phyloP scores from a whole-genome alignment of 1,140 invertebrate genomes.

The Cydia pomonella region DNA sequence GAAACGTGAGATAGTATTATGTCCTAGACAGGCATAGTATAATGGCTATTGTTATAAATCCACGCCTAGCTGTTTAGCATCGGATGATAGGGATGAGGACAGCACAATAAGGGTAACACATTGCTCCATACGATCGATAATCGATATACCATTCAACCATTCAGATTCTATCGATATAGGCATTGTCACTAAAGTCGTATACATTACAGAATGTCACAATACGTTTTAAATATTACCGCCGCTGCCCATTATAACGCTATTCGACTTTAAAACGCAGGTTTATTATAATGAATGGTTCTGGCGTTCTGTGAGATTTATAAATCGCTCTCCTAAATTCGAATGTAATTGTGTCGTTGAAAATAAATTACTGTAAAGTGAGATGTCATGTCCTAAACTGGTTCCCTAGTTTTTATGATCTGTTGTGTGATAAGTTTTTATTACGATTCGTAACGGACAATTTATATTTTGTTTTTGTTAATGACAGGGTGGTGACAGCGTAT shows the following conservation, averaged over 20 bases:
- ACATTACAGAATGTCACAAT: slow-evolving; percentile 55
- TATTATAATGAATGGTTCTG: slow-evolving; percentile 16
- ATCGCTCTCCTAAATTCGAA: slow-evolving; percentile 23
- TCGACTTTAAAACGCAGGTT: slow-evolving; percentile 1
- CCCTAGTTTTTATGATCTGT: slow-evolving; percentile 23
- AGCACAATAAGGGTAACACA: slow-evolving; percentile 72
- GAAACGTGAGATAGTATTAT: slow-evolving; percentile 53
- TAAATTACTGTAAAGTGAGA: slow-evolving; percentile 24
- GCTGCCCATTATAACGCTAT: slow-evolving; percentile 20
- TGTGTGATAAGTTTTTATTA: slow-evolving; percentile 39
- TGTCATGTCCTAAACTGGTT: slow-evolving; percentile 15
- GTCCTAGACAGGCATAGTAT: slow-evolving; percentile 62
- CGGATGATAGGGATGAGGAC: slow-evolving; percentile 61
- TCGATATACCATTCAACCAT: slow-evolving; percentile 64
- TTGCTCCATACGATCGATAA: slow-evolving; percentile 47
- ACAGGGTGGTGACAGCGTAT: slow-evolving; percentile 50
- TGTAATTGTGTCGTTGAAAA: slow-evolving; percentile 9
- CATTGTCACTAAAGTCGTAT: slow-evolving; percentile 52
- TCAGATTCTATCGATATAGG: slow-evolving; percentile 68
- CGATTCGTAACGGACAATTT: slow-evolving; percentile 59
- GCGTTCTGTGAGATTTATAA: slow-evolving; percentile 16
- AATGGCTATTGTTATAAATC: slow-evolving; percentile 62
- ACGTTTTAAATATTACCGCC: slow-evolving; percentile 41
- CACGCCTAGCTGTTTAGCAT: slow-evolving; percentile 60
- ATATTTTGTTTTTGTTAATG: slow-evolving; percentile 44